These are phyloP conservation scores for Electrona antarctica DNA, from an alignment of 2,113 vertebrate species.

Conservation along the genomic window DNA sequence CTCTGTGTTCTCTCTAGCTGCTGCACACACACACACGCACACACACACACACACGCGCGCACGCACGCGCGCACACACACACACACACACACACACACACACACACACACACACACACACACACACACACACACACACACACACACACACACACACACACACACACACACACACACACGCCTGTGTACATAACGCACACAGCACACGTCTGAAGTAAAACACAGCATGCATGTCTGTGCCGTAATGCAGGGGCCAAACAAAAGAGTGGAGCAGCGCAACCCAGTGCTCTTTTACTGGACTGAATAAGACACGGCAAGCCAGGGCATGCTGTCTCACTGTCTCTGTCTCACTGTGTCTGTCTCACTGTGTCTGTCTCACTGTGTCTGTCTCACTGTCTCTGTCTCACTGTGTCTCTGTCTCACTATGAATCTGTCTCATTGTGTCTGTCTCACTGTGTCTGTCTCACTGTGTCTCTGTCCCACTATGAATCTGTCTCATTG, in stretches of 20 bases:
- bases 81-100: not conserved
- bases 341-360: too few species aligned
- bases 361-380: too few species aligned
- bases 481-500: too few species aligned
- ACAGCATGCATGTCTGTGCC: slow-evolving; percentile 18
- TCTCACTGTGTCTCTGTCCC: too few species aligned
- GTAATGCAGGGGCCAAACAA: slow-evolving; percentile 39
- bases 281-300: slow-evolving; percentile 32
- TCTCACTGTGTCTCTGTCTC: too few species aligned
- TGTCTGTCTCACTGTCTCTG: too few species aligned
- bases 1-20: not conserved
- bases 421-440: too few species aligned
- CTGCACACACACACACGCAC: not conserved
- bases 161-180: not conserved
- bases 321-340: not conserved
- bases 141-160: not conserved
- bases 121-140: not conserved
- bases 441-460: too few species aligned
- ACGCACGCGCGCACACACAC: not conserved
- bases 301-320: slow-evolving; percentile 30
- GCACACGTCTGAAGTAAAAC: slow-evolving; percentile 30
- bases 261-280: slow-evolving; percentile 28
- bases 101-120: not conserved
- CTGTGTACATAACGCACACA: slow-evolving; percentile 8
- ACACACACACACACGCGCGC: slow-evolving; percentile 11